These are phyloP conservation scores for Arrhamphus sclerolepis DNA, from an alignment of 2,797 vertebrate species.

Conservation along the genomic window DNA sequence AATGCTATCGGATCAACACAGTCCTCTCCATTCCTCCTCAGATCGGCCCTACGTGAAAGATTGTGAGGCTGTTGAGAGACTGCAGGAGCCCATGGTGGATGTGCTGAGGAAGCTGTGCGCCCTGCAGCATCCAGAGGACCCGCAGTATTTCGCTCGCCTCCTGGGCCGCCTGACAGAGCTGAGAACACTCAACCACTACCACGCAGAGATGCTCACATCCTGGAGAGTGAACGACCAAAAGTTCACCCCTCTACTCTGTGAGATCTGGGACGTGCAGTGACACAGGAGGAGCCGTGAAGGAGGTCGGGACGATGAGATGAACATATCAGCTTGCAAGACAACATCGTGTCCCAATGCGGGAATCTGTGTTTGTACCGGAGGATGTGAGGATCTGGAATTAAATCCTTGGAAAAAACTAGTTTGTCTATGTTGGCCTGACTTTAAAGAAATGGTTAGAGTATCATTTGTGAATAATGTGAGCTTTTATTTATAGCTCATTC, in stretches of 20 bases:
- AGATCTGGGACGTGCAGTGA: conserved; percentile 99
- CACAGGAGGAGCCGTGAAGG: not conserved
- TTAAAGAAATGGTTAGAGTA: conserved; percentile 8
- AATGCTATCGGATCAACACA: not conserved
- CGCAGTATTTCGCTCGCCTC: conserved; percentile 95
- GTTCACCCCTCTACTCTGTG: conserved; percentile 96
- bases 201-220: conserved; percentile 94
- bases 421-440: conserved; percentile 19
- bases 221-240: conserved; percentile 96
- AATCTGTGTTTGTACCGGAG: conserved; percentile 33
- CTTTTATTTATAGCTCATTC: conserved; percentile 7
- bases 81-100: conserved; percentile 92
- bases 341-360: conserved; percentile 3
- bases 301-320: conserved; percentile 1
- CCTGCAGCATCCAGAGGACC: conserved; percentile 88
- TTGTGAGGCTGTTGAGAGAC: conserved; percentile 89
- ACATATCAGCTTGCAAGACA: conserved; percentile 31
- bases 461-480: conserved; percentile 4
- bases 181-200: conserved; percentile 95
- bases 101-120: conserved; percentile 90
- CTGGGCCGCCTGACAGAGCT: conserved; percentile 94
- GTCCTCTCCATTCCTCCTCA: conserved; percentile 49
- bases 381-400: conserved; percentile 14
- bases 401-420: conserved; percentile 12
- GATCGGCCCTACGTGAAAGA: conserved; percentile 94